Percentiles rank a stretch among this genome's conserved stretches.
These are phyloP conservation scores for Arvicanthis niloticus DNA, from an alignment of 2,113 vertebrate genomes.

Conservation along the genomic window DNA sequence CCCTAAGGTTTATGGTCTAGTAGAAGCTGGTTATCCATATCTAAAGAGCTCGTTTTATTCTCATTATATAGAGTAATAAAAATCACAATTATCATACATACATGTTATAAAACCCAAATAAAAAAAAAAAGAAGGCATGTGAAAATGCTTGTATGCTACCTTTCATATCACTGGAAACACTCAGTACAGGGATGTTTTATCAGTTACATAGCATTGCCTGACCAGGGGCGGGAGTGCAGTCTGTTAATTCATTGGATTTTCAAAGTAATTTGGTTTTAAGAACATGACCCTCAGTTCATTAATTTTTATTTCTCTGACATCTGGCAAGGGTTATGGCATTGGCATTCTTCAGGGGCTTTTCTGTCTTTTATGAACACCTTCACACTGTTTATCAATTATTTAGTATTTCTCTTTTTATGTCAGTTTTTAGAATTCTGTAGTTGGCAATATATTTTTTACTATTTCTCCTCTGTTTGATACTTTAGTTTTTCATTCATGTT, in stretches of 20 bases:
- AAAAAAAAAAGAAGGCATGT: not conserved
- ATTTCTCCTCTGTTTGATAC: not conserved
- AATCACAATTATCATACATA: not conserved
- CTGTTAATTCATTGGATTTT: not conserved
- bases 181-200: no score
- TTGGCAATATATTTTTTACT: not conserved
- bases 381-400: not conserved
- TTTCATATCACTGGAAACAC: not conserved
- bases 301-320: not conserved
- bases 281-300: not conserved
- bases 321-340: not conserved
- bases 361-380: not conserved
- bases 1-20: not conserved
- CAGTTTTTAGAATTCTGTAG: not conserved
- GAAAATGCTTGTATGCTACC: no score
- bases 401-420: not conserved
- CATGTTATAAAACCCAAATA: not conserved
- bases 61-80: not conserved
- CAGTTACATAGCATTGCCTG: rapidly evolving
- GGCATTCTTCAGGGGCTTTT: not conserved
- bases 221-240: rapidly evolving
- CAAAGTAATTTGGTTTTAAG: not conserved
- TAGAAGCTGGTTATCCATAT: not conserved
- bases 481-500: not conserved
- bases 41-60: not conserved